Evolutionary conservation across 2,113 vertebrate genomes (phyloP), one percentile per base, ranked within the genome.

Genomic region (Penelope pileata): DNA sequence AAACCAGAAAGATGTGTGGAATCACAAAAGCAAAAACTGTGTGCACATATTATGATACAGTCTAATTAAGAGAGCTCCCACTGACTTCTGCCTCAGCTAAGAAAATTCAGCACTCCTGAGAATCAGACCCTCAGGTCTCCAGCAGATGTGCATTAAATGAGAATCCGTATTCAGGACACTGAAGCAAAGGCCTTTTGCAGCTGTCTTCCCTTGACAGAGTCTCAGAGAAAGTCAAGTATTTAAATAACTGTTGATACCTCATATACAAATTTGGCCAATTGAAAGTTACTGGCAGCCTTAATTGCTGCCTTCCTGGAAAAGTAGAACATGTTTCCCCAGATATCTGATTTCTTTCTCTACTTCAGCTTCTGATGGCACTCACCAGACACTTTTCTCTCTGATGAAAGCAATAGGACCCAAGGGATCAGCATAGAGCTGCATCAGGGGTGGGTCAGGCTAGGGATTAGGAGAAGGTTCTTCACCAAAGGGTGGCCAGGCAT

Each of bases 241-340:
- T 50, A 47, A 38, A 68, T 34, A 84, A n/a, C 9, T 53, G 10
- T 62, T 34, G 13, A 45, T 70, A 67, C 0, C 75, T 67, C 9
- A 67, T 8, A 43, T 29, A 38, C 18, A 86, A 78, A 74, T 48
- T 5, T 42, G 73, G 29, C 29, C 60, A 72, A 78, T 70, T 21
- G 1, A 29, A 78, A 50, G 43, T 22, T 38, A 7, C 29, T 59
- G 51, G 29, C 9, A 91, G 23, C 11, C 40, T 84, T 70, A 86
- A 60, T 21, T 74, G 27, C 54, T 15, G 8, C 22, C 19, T 82
- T 58, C 24, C 83, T 53, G 32, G 43, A 82, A 74, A 27, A 67
- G 12, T 6, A 84, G 4, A 81, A 5, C 34, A 53, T 0, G 0
- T 10, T 58, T 63, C 32, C 10, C 11, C 26, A 22, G 9, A 54